Base-by-base conservation (phyloP, 2,113 vertebrate genomes). In the Atherinomorus stipes region DNA sequence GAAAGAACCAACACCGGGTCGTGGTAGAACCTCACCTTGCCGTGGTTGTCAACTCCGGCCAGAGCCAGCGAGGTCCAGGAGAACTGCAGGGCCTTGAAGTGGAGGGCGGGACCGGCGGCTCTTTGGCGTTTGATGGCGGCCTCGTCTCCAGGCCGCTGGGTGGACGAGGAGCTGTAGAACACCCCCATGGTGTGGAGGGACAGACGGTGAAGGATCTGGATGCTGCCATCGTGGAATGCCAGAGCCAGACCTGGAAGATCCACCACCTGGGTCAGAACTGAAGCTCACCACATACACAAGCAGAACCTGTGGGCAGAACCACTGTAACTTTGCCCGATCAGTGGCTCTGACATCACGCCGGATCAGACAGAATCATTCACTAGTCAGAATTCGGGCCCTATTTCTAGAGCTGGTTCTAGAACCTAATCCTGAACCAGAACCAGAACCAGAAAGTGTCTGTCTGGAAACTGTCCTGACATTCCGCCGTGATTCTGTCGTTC, bases 61-160 rank as follows among this genome's bases (percentile, higher is more conserved):
- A 99, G 89, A 13, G 97, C 97, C 92, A 99, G 87, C 0, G 97
- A 99, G 0, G 98, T 98, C 96, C 97, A 98, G 61, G 97, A 99
- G 80, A 99, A 96, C 93, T 99, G 97, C 91, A 99, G 93, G 56
- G 98, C 97, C 85, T 98, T 98, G 76, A 98, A 99, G 91, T 99
- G 96, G n/a, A 97, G 83, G 0, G 94, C 84, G 0, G 96, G 95
- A 2, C 94, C 94, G 0, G 95, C 76, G 0, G 95, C 81, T 6
- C 97, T 90, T 0, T 96, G 95, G 0, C 98, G 93, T 76, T 98
- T 99, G 63, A 98, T 87, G 6, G 96, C 67, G 0, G 95, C 94
- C 52, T 99, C 98, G 0, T 99, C 98, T 45, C 93, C 93, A 0
- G 95, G 80, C 5, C 97, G 94, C 31, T 96, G 95, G 2, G 91